Base-by-base conservation (phyloP, 2,113 vertebrate species). In the Entosphenus tridentatus region DNA sequence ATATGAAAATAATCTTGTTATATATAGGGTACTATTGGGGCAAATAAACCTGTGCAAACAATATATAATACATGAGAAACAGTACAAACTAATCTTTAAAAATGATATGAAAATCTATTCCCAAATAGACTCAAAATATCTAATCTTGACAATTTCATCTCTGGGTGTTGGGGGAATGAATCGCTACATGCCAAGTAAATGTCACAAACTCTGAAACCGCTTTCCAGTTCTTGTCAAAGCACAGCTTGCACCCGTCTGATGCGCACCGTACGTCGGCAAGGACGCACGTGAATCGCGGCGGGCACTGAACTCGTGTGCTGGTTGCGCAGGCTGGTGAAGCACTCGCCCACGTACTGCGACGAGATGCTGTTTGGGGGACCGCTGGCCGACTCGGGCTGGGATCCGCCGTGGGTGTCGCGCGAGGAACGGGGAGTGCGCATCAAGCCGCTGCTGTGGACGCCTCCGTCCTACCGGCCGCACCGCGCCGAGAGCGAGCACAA, bases 281-380 rank as follows among this genome's bases (percentile, higher is more conserved):
- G 14, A 65, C 17, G 17, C 14, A 8, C 17, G 59, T 68, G 10
- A 12, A 68, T 18, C 11, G 2, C 6, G 18, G 67, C 11, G 12
- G 18, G 18, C 55, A 13, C 11, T 0, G 0, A 68, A 4, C 12
- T 57, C 13, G 16, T 73, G 3, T 70, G 10, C n/a, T 55, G 17
- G 55, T 70, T 57, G 1, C 1, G 2, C 68, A 83, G 83, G 73
- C 57, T 77, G 57, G 72, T 77, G 12, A 69, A 73, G 10, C 79
- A 73, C 72, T 71, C 74, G 2, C 81, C 81, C 0, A 82, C 81
- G 56, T 84, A 76, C 71, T 84, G 83, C 10, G 83, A 85, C 1
- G 82, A 84, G 72, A 77, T 80, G 0, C 74, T 83, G 1, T 82
- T 84, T 2, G 81, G 80, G 68, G 57, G 73, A 62, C 71, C 59